These are phyloP conservation scores for Lucifuga dentata DNA, from an alignment of 2,113 vertebrate genomes.

Conservation along the genomic window DNA sequence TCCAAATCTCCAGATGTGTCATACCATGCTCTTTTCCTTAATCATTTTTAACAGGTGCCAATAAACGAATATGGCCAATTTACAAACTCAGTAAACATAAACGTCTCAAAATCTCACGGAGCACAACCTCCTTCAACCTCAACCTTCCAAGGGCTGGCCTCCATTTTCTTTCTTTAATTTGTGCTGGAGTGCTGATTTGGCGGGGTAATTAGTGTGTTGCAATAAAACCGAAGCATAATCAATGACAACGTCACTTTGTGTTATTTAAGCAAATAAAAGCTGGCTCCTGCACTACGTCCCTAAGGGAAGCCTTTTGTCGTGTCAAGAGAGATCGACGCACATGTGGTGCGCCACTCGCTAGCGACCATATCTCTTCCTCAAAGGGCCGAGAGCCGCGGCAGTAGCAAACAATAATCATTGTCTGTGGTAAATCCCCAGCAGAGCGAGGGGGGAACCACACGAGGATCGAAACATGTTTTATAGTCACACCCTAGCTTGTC, in stretches of 20 bases:
- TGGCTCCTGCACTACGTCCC: conserved; percentile 38
- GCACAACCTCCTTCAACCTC: conserved; percentile 42
- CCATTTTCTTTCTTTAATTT: conserved; percentile 58
- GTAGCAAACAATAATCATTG: conserved; percentile 79
- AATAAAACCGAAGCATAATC: conserved; percentile 55
- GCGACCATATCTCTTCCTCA: conserved; percentile 66
- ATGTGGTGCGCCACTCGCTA: conserved; percentile 54
- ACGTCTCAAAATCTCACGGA: conserved; percentile 31
- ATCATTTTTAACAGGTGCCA: conserved; percentile 69
- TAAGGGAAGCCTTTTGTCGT: conserved; percentile 42
- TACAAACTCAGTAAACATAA: conserved; percentile 23
- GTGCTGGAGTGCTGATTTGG: conserved; percentile 39
- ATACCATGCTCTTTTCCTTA: conserved; percentile 52
- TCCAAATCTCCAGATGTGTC: conserved; percentile 67
- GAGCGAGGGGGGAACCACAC: conserved; percentile 22
- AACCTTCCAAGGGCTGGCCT: conserved; percentile 6
- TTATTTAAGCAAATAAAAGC: conserved; percentile 61
- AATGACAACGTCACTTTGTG: conserved; percentile 61
- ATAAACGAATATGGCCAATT: background rate
- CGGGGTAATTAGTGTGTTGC: conserved; percentile 44
- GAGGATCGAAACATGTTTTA: conserved; percentile 58
- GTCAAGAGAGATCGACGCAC: conserved; percentile 38
- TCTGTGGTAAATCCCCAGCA: conserved; percentile 73
- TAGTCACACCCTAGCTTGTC: conserved; percentile 56
- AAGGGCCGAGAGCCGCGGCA: conserved; percentile 54